Base-by-base conservation (phyloP, 2,797 vertebrate genomes). In the Knipowitschia caucasica region DNA sequence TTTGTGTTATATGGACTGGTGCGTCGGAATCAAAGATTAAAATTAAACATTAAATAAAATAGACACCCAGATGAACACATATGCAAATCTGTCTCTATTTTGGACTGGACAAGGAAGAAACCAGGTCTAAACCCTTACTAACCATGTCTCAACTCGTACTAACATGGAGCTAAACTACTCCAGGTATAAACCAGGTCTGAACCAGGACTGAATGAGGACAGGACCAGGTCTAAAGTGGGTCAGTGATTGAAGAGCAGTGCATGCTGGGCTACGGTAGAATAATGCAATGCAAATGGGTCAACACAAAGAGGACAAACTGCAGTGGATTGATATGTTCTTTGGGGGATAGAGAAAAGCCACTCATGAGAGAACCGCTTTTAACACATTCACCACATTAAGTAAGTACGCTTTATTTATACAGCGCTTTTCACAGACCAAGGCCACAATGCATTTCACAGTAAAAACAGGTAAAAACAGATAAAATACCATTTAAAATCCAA, bases 231-330 rank as follows among this genome's bases (percentile, higher is more conserved):
- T 44, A 17, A 44, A 44, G 11, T 25, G n/a, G 39, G 43, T 17
- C 43, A 27, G 15, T 26, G 55, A 58, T 63, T 24, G 40, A 38
- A 44, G 38, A 72, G 46, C 63, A 54, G 5, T 47, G 68, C 40
- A 63, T 63, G 29, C 54, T 55, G 47, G 55, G 50, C 56, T 62
- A 17, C 66, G 53, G 62, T 15, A 1, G 62, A 51, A 69, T 46
- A 10, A 59, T 39, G 53, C 15, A 18, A 70, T 64, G 50, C 61
- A 78, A 80, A 57, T 21, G 59, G 76, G 72, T 77, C 69, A 61
- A 4, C 56, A 50, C 21, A 62, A 45, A 11, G 23, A 11, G 23
- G 2, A 24, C 40, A 6, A 58, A 25, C 46, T 40, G 53, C 60
- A 42, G 53, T 58, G 56, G 42, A 7, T 34, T 51, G 24, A 62